Evolutionary conservation across 53 echinoderm and acorn worm genomes (phyloP).

Genomic region (Echinarachnius parma): DNA sequence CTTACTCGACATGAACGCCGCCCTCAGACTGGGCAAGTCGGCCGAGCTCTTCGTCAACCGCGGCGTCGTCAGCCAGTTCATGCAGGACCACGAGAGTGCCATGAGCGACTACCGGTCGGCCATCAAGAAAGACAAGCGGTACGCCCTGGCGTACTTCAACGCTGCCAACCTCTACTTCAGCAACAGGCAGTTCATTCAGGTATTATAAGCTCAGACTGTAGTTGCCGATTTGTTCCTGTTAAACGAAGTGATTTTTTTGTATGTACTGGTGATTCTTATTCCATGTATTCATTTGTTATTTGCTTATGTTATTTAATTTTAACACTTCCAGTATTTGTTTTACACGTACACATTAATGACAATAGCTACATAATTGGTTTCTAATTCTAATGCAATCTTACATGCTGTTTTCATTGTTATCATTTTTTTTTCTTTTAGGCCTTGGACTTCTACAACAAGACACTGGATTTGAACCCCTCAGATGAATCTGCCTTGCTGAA

Average conservation of each 20-base stretch:
- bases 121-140: constrained; percentile 75
- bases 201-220: too few relatives aligned
- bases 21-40: constrained; percentile 64
- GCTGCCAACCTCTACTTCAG: constrained; percentile 97
- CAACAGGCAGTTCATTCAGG: constrained; percentile 97
- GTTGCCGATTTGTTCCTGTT: too few relatives aligned
- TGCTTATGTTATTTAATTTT: too few relatives aligned
- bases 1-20: constrained; percentile 85
- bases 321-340: too few relatives aligned
- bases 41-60: constrained; percentile 94
- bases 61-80: constrained; percentile 92
- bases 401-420: too few relatives aligned
- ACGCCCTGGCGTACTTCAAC: constrained; percentile 90
- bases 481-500: constrained; percentile 89
- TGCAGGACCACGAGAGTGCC: constrained; percentile 77
- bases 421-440: constrained; percentile 55
- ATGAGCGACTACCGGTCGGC: constrained; percentile 90
- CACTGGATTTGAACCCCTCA: constrained; percentile 62
- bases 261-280: too few relatives aligned
- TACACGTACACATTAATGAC: too few relatives aligned
- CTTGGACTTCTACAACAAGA: constrained; percentile 83
- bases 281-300: too few relatives aligned
- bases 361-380: too few relatives aligned
- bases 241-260: too few relatives aligned
- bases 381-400: too few relatives aligned